Evolutionary conservation across 2,888 invertebrate genomes (phyloP).

Genomic region (Drosophila parthenogenetica): DNA sequence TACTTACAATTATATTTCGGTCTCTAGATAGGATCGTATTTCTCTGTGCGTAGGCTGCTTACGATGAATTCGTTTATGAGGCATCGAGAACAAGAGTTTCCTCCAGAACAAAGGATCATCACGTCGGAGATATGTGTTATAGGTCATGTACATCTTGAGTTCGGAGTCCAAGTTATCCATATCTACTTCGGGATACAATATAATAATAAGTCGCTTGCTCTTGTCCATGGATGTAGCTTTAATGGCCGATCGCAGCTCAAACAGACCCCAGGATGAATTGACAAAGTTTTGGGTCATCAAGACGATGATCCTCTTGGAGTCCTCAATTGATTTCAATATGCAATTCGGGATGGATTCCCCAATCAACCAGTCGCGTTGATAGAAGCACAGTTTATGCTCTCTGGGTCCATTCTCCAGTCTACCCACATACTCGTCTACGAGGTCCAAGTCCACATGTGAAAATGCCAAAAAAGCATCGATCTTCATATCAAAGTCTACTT

Average conservation of each 20-base stretch:
- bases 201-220: constrained; percentile 40
- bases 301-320: constrained; percentile 36
- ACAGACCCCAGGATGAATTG: constrained; percentile 39
- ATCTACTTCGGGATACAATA: constrained; percentile 42
- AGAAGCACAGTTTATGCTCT: too few relatives aligned
- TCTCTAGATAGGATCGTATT: not conserved
- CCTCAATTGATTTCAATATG: too few relatives aligned
- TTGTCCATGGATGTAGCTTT: constrained; percentile 32
- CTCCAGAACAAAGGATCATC: too few relatives aligned
- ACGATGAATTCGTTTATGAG: constrained; percentile 12
- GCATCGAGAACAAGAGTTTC: constrained; percentile 44
- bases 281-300: constrained; percentile 39
- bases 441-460: too few relatives aligned
- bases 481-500: not conserved
- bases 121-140: too few relatives aligned
- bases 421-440: too few relatives aligned
- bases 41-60: not conserved
- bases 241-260: constrained; percentile 42
- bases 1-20: not conserved
- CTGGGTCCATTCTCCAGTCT: constrained; percentile 15
- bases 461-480: constrained; percentile 40
- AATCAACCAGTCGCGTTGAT: too few relatives aligned
- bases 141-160: constrained; percentile 31
- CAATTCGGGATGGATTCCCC: constrained; percentile 42
- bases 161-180: constrained; percentile 34